A percentile compares a stretch with the other conserved stretches of the same genome.
These are phyloP conservation scores for Microhierax caerulescens DNA, from an alignment of 2,797 vertebrate species.

Conservation along the genomic window DNA sequence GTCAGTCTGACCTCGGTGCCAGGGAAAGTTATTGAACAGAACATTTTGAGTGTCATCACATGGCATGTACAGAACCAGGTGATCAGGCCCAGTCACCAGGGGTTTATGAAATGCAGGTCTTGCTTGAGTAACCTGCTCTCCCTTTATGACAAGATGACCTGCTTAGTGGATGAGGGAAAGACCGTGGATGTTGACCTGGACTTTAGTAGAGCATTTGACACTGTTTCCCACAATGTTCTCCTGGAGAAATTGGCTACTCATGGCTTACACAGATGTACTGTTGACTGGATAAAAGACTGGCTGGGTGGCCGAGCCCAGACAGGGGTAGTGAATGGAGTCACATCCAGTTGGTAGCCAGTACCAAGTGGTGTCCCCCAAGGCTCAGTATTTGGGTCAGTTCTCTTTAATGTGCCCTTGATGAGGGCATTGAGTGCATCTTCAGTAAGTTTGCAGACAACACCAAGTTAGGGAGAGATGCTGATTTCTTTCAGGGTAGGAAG, in stretches of 20 bases:
- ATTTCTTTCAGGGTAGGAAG: neutral
- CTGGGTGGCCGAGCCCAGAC: too few relatives aligned
- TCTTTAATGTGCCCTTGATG: neutral
- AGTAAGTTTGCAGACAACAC: neutral
- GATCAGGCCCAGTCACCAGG: neutral
- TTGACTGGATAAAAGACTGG: neutral
- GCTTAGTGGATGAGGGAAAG: neutral
- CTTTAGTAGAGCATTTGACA: neutral
- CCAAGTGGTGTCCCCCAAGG: neutral
- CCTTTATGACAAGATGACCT: neutral
- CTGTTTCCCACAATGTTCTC: neutral
- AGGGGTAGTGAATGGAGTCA: neutral
- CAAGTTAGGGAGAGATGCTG: neutral
- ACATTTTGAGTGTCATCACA: neutral
- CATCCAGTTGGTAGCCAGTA: fast-evolving
- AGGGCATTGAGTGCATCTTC: neutral
- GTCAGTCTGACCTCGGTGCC: fast-evolving
- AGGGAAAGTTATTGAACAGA: neutral
- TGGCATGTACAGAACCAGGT: fast-evolving
- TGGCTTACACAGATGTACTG: fast-evolving
- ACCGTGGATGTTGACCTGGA: neutral
- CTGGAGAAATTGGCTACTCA: neutral
- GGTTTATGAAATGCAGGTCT: neutral
- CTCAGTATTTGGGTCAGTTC: neutral
- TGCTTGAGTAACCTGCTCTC: neutral